phyloP scores from a whole-genome alignment of 2,113 vertebrate species.

The Vulpes lagopus region DNA sequence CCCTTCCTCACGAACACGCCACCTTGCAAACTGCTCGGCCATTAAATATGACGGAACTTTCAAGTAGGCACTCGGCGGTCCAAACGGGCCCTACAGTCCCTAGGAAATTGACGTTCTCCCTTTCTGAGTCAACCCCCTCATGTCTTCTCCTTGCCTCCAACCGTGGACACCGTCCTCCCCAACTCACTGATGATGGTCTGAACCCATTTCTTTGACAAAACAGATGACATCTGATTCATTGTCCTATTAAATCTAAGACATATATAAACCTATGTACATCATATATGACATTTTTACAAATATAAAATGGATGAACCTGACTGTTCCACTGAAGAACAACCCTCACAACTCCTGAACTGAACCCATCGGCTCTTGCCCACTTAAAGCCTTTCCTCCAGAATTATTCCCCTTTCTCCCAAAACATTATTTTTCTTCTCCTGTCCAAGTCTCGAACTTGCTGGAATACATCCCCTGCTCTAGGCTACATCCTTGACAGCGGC shows the following conservation, averaged over 20 bases:
- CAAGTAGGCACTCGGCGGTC: background rate
- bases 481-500: background rate
- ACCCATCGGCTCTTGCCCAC: background rate
- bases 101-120: constrained; percentile 1
- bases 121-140: background rate
- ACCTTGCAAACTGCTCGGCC: background rate
- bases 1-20: background rate
- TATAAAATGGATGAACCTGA: background rate
- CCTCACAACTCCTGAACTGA: background rate
- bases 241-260: background rate
- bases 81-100: background rate
- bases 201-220: background rate
- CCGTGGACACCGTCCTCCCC: background rate
- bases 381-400: background rate
- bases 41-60: background rate
- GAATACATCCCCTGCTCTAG: background rate
- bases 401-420: background rate
- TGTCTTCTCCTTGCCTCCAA: background rate
- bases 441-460: background rate
- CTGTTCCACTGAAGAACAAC: background rate
- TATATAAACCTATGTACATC: background rate
- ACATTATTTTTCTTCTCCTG: background rate
- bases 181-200: background rate
- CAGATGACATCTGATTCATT: background rate
- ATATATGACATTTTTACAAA: background rate